These are phyloP conservation scores for Ridgeia piscesae DNA, from an alignment of 1,140 invertebrate species.

Conservation along the genomic window DNA sequence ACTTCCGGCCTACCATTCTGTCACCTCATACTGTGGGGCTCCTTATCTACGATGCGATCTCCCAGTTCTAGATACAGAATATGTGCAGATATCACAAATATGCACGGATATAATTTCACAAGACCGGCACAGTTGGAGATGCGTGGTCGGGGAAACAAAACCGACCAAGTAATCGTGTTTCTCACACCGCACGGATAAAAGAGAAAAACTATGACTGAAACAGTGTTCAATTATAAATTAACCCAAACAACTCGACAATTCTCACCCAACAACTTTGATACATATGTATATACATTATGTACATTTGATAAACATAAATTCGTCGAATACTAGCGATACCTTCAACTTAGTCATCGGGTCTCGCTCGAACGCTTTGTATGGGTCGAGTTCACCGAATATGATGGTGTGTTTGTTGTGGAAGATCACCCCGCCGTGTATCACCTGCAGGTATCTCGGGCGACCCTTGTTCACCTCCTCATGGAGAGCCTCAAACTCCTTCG, in stretches of 20 bases:
- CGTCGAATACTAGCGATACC: neutral
- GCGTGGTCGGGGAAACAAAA: too few relatives aligned
- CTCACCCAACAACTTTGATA: neutral
- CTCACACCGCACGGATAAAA: neutral
- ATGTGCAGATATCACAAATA: too few relatives aligned
- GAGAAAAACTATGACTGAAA: neutral
- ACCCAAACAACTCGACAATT: neutral
- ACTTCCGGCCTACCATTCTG: too few relatives aligned
- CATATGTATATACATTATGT: too few relatives aligned
- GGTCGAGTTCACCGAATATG: conserved; percentile 31
- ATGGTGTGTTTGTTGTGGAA: conserved; percentile 7
- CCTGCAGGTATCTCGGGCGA: conserved; percentile 8
- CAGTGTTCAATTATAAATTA: neutral
- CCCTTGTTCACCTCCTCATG: neutral
- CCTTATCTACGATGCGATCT: too few relatives aligned
- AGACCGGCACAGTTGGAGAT: too few relatives aligned
- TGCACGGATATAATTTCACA: too few relatives aligned
- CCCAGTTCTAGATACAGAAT: too few relatives aligned
- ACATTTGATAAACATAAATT: neutral
- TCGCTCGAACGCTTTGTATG: conserved; percentile 34
- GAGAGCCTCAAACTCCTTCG: conserved; percentile 8
- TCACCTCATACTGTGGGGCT: too few relatives aligned
- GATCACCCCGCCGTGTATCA: conserved; percentile 13
- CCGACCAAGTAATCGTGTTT: too few relatives aligned
- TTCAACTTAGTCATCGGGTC: conserved; percentile 52